These are phyloP conservation scores for Babylonia areolata DNA, from an alignment of 1,140 invertebrate genomes.

Conservation along the genomic window DNA sequence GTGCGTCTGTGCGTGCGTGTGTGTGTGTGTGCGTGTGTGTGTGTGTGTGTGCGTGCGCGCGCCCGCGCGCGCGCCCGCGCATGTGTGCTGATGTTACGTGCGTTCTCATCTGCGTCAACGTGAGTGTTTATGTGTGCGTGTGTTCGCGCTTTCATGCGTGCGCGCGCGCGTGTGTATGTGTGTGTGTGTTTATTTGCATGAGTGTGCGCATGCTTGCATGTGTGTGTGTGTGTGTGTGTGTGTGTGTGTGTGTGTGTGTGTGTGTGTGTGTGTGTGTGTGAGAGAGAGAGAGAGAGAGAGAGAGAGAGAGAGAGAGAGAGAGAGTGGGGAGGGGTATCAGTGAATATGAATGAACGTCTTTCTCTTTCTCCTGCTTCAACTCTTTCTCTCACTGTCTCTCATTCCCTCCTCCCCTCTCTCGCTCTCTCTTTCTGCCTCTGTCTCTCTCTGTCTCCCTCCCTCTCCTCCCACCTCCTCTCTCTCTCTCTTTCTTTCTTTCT, in stretches of 20 bases:
- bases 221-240: neutral
- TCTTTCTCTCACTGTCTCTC: too few relatives aligned
- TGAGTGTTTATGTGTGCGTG: neutral
- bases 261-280: too few relatives aligned
- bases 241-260: too few relatives aligned
- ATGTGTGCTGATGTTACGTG: neutral
- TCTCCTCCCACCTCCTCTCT: too few relatives aligned
- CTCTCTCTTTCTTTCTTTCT: too few relatives aligned
- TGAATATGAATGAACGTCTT: neutral
- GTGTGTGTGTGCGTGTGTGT: neutral
- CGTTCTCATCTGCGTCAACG: neutral
- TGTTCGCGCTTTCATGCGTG: neutral
- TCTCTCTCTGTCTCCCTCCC: too few relatives aligned
- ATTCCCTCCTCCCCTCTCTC: too few relatives aligned
- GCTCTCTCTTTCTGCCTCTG: too few relatives aligned
- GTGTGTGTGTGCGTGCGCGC: neutral
- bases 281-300: too few relatives aligned
- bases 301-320: too few relatives aligned
- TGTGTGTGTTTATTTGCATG: neutral
- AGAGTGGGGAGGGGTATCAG: too few relatives aligned
- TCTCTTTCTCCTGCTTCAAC: neutral
- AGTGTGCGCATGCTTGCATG: too few relatives aligned
- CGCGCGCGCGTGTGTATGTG: neutral
- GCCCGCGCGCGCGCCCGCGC: neutral
- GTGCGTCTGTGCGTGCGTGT: neutral